phyloP scores from a whole-genome alignment of 1,140 invertebrate genomes.

The Drosophila littoralis region DNA sequence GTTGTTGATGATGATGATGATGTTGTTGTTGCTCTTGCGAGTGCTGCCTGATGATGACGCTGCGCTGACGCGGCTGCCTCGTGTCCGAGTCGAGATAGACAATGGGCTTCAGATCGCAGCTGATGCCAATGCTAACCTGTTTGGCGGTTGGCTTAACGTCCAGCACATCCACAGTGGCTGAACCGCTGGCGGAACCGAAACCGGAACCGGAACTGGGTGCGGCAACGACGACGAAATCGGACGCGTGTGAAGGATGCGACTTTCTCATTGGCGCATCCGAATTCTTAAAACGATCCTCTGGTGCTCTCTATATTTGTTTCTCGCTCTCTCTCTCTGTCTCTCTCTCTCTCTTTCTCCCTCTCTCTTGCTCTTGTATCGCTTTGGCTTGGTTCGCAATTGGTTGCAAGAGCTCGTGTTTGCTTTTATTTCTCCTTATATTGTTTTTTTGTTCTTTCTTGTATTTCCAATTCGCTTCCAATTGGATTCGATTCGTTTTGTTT shows the following conservation, averaged over 20 bases:
- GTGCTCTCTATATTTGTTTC: constrained; percentile 35
- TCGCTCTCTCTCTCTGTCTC: constrained; percentile 24
- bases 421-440: constrained; percentile 6
- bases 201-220: constrained; percentile 44
- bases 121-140: constrained; percentile 52
- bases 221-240: constrained; percentile 74
- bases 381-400: constrained; percentile 21
- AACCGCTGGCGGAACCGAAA: background rate
- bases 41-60: constrained; percentile 41
- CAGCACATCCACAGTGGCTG: constrained; percentile 27
- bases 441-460: constrained; percentile 1
- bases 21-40: constrained; percentile 3
- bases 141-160: constrained; percentile 48
- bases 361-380: constrained; percentile 6
- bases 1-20: constrained; percentile 13
- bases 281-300: constrained; percentile 49
- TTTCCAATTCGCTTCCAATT: constrained; percentile 44
- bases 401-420: constrained; percentile 24
- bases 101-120: constrained; percentile 63
- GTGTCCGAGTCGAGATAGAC: constrained; percentile 38
- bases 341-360: constrained; percentile 18
- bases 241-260: constrained; percentile 67
- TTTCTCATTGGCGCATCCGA: constrained; percentile 80
- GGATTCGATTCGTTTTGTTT: constrained; percentile 49
- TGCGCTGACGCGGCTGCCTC: constrained; percentile 46